Evolutionary conservation across 2,888 invertebrate genomes (phyloP), one percentile per base, ranked within the genome.

Genomic region (Panorpa germanica): DNA sequence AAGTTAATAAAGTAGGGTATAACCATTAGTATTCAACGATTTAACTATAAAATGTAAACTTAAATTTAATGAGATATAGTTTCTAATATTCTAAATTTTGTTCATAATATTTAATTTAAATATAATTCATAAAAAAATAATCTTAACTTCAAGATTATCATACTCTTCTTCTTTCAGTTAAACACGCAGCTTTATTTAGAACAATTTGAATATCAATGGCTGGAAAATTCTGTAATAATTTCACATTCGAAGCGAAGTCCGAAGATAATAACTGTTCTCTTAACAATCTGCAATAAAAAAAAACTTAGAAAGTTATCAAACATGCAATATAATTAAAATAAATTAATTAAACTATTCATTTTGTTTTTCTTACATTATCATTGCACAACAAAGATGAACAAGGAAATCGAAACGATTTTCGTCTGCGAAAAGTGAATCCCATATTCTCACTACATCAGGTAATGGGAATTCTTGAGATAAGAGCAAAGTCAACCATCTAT

Each of bases 401-500:
- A 96, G 70, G 47, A 90, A 93, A 44, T 80, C 71, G 50, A 96
- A 95, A 45, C 96, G 66, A 31, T 75, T 65, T 29, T 73, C 64
- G 53, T 95, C 93, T 1, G 95, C 76, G 49, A 98, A 86, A 29
- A 98, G 55, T 0, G 91, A 82, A 52, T 98, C 98, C 98, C 98
- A 98, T 45, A 98, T 77, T 38, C 93, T 66, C 44, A 96, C 73
- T 1, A 98, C 90, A 55, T 98, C 96, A 23, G 98, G 96, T 40
- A 98, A 60, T 13, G 88, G 81, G 54, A 96, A 96, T 57, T 98
- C 96, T 63, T 98, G 96, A 3, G 93, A 93, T 5, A 98, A 61
- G 29, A 98, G 56, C 22, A 98, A 59, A 0, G 93, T 95, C 36
- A 98, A 60, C 96, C 98, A 98, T 40, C 95, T 82, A 27, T 13